Evolutionary conservation across 2,797 vertebrate species (phyloP), one percentile per base, ranked within the genome.

Genomic region (Tarsius wallacei): DNA sequence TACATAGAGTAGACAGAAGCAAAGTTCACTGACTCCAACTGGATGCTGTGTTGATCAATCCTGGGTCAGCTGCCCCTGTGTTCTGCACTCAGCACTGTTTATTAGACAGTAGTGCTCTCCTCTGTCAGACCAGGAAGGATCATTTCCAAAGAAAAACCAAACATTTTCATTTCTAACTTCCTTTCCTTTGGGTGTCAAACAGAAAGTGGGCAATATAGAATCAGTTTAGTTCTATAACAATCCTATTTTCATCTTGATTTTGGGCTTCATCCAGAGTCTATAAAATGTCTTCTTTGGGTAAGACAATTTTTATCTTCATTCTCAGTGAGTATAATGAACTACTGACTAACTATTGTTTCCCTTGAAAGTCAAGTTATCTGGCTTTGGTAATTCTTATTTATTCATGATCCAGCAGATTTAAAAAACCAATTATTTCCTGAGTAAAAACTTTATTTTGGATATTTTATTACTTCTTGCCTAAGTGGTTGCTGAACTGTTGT

Each of bases 401-500:
- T 47, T 93, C 89, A 90, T 47, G 24, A 87, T n/a, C 71, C 73
- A 90, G 61, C 70, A 96, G 33, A 64, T 87, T 88, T 96, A 85
- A 53, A 53, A 77, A 93, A 82, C 66, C 24, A 21, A 63, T 0
- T 87, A 90, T 66, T 95, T 96, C 47, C 42, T 42, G 49, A 83
- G n/a, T 47, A 89, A 83, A 95, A 21, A 71, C 42, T 74, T 90
- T 89, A 85, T 90, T 86, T 93, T 82, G 55, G 16, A 47, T 70
- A 80, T 81, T 83, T 97, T 31, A 61, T 49, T 1, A 2, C 76
- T 55, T 61, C 51, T 96, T 90, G 71, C 61, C 87, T 96, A 91
- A 96, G n/a, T 77, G 76, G 87, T 82, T 94, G 9, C 66, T 78
- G 89, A 94, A 77, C 82, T 87, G 49, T 74, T 95, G 64, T 91